Evolutionary conservation across 2,888 invertebrate genomes (phyloP).

Genomic region (Entomobrya multifasciata): DNA sequence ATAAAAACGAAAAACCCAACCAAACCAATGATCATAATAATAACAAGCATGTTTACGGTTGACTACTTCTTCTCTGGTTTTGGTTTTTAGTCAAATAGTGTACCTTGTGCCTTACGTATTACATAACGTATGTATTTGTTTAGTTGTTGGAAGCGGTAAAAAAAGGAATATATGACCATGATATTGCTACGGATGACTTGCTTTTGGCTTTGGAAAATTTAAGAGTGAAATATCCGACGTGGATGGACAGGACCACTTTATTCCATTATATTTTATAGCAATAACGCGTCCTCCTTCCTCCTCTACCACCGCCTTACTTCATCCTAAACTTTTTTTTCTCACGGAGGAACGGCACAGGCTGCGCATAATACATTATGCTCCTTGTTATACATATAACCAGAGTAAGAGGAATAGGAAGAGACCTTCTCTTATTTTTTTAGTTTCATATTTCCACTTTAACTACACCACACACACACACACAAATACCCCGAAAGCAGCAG

Average conservation of each 20-base stretch:
- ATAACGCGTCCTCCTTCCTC: neutral
- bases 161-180: neutral
- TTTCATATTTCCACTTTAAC: slow-evolving; percentile 14
- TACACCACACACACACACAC: neutral
- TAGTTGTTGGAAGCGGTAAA: neutral
- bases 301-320: no score
- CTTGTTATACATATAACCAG: neutral
- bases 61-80: no score
- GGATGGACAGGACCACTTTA: slow-evolving; percentile 51
- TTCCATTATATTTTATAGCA: slow-evolving; percentile 43
- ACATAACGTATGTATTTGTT: neutral
- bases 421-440: no score
- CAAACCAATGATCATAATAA: no score
- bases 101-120: neutral
- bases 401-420: no score
- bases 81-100: no score
- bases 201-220: no score
- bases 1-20: no score
- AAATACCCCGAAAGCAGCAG: no score
- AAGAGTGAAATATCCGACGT: slow-evolving; percentile 53
- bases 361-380: neutral
- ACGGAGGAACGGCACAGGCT: neutral
- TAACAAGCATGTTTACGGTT: no score
- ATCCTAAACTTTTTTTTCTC: slow-evolving; percentile 9
- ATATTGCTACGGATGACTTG: no score